These are phyloP conservation scores for Perca flavescens DNA, from an alignment of 2,113 vertebrate species.

Conservation along the genomic window DNA sequence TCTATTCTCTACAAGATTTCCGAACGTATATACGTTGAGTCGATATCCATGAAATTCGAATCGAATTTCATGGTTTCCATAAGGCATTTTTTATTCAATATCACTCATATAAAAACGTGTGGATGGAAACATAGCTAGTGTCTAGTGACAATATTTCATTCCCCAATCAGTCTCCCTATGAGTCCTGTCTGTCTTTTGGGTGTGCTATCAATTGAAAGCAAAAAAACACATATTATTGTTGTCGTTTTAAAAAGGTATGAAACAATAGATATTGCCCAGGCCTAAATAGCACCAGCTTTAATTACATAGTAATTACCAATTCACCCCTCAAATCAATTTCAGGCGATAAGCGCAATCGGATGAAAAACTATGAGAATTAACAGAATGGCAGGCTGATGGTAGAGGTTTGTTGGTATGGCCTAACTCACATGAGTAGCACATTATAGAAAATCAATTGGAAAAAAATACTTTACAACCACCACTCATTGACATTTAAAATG, in stretches of 20 bases:
- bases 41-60: no score
- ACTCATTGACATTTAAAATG: slow-evolving; percentile 79
- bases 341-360: not conserved
- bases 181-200: not conserved
- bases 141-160: not conserved
- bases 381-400: not conserved
- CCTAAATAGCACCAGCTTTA: slow-evolving; percentile 5
- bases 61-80: no score
- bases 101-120: no score
- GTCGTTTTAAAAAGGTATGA: no score
- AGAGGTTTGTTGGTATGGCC: not conserved
- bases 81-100: no score
- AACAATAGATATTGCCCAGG: no score
- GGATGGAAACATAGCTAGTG: no score
- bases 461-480: slow-evolving; percentile 42
- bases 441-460: slow-evolving; percentile 50
- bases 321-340: slow-evolving; percentile 15
- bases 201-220: not conserved
- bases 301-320: not conserved
- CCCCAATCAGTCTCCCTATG: not conserved
- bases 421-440: slow-evolving; percentile 19
- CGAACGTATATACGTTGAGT: no score
- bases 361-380: slow-evolving; percentile 14
- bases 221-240: not conserved
- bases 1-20: not conserved